Evolutionary conservation across 2,888 invertebrate species (phyloP), one percentile per base, ranked within the genome.

Genomic region (Isotomurus palustris): DNA sequence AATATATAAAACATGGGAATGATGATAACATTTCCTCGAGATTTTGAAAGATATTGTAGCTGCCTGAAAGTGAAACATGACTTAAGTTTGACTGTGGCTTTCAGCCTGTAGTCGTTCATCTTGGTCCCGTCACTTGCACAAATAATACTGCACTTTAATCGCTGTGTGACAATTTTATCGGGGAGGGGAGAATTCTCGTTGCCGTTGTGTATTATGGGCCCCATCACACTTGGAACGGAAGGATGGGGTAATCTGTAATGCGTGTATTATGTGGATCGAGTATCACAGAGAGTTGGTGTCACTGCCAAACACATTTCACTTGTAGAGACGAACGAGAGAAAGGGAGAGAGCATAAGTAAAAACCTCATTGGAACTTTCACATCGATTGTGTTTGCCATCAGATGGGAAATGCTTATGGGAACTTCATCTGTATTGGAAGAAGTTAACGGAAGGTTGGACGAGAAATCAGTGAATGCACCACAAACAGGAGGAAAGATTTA

Each of bases 71-170:
- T 38, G 38, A 38, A 38, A 38, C 38, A 38, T 38, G 14, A 10
- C 14, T 17, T 38, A 32, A 32, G 14, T 8, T 32, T 32, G 32
- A 10, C 8, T 32, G 32, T 32, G 32, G 32, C 32, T 40, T 19
- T 40, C 40, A 40, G 6, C 8, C 6, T 12, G 6, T 6, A 3
- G 21, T 40, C 55, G 48, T 55, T 47, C 55, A 55, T 55, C 55
- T 55, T 48, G 36, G 38, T 25, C 45, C 38, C 47, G 47, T 55
- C 55, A 55, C 55, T 40, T 48, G 48, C 55, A 55, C 48, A 41
- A 55, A 55, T 48, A 55, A 43, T 43, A 43, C 43, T 43, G 21
- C 43, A 43, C 43, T 43, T 43, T 43, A 43, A 43, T 43, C 21
- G 4, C 22, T 24, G 6, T 43, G 21, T 43, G 43, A 43, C 43